Conservation (phyloP, 1,140 invertebrate species). For the Zaprionus taronus region DNA sequence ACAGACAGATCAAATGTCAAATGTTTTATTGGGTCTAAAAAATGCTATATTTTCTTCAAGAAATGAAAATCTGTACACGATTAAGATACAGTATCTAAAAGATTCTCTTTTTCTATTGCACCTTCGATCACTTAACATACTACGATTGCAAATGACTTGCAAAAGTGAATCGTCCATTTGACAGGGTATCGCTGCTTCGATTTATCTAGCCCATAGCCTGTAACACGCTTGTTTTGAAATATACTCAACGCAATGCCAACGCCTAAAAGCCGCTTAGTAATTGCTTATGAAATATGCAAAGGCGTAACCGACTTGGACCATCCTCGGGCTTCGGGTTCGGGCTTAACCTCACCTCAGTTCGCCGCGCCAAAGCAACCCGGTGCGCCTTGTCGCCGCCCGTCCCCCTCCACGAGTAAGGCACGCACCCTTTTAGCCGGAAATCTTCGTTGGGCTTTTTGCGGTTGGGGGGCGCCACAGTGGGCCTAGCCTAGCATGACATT, state of each 20-base stretch:
- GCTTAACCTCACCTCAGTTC: constrained; percentile 1
- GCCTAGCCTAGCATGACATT: constrained; percentile 78
- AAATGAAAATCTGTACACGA: no score
- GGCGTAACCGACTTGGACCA: constrained; percentile 49
- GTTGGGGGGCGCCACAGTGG: constrained; percentile 50
- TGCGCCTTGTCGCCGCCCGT: neutral
- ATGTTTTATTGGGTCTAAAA: no score
- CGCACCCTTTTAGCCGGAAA: constrained; percentile 72
- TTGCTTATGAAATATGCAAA: constrained; percentile 82
- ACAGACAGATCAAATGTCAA: neutral
- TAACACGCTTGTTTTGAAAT: constrained; percentile 34
- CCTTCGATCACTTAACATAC: neutral
- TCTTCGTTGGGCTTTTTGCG: constrained; percentile 62
- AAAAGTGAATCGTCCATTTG: neutral
- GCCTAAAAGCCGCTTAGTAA: constrained; percentile 77
- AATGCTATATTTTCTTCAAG: no score
- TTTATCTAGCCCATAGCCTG: constrained; percentile 2
- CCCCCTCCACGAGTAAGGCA: constrained; percentile 14
- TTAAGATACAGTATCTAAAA: no score
- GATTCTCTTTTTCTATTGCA: no score
- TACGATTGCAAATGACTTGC: no score
- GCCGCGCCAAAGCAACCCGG: neutral
- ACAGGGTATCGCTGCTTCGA: neutral
- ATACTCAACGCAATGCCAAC: constrained; percentile 61
- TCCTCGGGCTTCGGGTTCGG: constrained; percentile 2